Base-by-base conservation (phyloP, 2,888 invertebrate species). In the Sinotaia quadrata region DNA sequence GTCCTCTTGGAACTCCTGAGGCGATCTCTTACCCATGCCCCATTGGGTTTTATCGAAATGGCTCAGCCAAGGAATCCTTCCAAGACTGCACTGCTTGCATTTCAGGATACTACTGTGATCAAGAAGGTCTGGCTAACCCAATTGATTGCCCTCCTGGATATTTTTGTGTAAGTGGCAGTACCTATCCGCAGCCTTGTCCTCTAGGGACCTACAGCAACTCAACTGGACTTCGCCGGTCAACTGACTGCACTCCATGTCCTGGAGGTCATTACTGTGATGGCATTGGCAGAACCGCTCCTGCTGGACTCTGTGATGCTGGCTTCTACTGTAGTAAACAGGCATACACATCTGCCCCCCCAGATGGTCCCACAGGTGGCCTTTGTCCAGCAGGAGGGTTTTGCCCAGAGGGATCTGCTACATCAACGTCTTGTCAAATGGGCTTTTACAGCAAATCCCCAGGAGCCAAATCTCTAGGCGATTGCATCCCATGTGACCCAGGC, bases 251-350 rank as follows among this genome's bases (percentile, higher is more conserved):
- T 15, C 86, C 86, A 0, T 87, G 87, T 57, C 86, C 87, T 10
- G 87, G 85, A 27, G 87, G 87, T 5, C 79, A 83, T 56, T 87
- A 87, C 75, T 87, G 87, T 75, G 86, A 86, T 75, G 86, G 86
- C 10, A 83, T 87, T 18, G 87, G 86, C 8, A 70, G 79, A 8
- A 86, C 85, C 18, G 76, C 71, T 44, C 85, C 87, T 0, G 81
- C 85, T 29, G 86, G 81, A 62, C 77, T 84, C 3, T 85, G 84
- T 75, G 84, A 85, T 75, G 77, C 82, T 34, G 84, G 84, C 5
- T 85, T 85, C 69, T 84, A 81, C 69, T 87, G 87, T 69, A 37
- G 84, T 66, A 84, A 85, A 68, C 84, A 83, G 66, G 87, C 87
- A 0, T 87, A 84, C 73, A 84, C 85, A 4, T 87, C 87, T 21